Percentiles rank a stretch among this genome's conserved stretches.
Conservation (phyloP, 2,113 vertebrate genomes). For the Coreoperca whiteheadi region DNA sequence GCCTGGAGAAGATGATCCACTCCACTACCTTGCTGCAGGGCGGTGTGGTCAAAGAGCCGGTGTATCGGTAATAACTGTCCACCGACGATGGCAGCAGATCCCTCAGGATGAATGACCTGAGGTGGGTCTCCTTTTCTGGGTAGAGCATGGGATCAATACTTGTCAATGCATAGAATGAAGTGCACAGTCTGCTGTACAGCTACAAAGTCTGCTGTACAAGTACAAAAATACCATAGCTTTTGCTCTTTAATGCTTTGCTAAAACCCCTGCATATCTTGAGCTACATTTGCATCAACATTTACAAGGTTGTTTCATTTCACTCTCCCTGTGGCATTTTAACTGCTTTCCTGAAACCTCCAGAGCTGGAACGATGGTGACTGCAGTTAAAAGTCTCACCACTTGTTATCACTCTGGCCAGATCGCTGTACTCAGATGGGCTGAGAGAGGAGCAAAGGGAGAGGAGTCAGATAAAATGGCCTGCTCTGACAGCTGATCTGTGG, state of each 20-base stretch:
- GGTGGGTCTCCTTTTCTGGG: slow-evolving; percentile 97
- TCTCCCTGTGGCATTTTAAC: slow-evolving; percentile 56
- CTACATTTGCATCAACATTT: slow-evolving; percentile 38
- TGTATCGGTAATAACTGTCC: slow-evolving; percentile 96
- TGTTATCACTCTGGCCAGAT: slow-evolving; percentile 71
- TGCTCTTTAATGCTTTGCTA: slow-evolving; percentile 1
- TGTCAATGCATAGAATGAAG: slow-evolving; percentile 25
- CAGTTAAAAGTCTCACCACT: slow-evolving; percentile 70
- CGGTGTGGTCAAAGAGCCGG: slow-evolving; percentile 95
- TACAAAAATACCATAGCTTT: slow-evolving; percentile 1
- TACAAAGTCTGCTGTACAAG: too few relatives aligned
- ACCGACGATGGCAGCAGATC: slow-evolving; percentile 92
- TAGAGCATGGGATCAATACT: slow-evolving; percentile 35
- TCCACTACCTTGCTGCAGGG: slow-evolving; percentile 98
- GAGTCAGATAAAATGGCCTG: slow-evolving; percentile 72
- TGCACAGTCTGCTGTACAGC: background rate
- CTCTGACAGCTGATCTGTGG: slow-evolving; percentile 75
- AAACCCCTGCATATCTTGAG: slow-evolving; percentile 33
- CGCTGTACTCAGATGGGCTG: slow-evolving; percentile 64
- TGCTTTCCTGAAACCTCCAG: slow-evolving; percentile 52
- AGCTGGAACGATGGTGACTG: slow-evolving; percentile 55
- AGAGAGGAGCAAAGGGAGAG: slow-evolving; percentile 59
- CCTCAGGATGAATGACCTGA: slow-evolving; percentile 94
- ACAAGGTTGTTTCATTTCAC: slow-evolving; percentile 56
- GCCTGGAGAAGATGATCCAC: slow-evolving; percentile 96